Base-by-base conservation (phyloP, 2,888 invertebrate species). In the Mongoloraphidia duomilia region DNA sequence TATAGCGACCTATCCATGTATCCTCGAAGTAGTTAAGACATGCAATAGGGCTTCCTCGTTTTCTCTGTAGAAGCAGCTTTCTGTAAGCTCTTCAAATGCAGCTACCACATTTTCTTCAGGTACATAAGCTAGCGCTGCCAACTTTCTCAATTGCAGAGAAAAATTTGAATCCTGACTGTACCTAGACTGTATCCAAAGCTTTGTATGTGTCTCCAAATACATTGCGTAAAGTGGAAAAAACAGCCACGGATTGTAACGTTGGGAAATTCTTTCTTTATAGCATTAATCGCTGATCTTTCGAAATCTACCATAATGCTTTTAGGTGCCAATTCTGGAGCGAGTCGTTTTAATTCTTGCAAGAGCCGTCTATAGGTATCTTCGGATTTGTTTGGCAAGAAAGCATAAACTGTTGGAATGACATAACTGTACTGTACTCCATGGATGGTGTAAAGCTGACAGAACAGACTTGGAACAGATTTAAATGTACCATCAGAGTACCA, bases 401-500 rank as follows among this genome's bases (percentile, higher is more conserved):
- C 52, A 46, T 53, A 54, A 14, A 55, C 42, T 35, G 54, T 44
- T 14, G 54, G 56, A 34, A 56, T 34, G 8, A 51, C 40, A 38
- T 43, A 42, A 11, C 50, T 49, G 6, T 49, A 37, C 17, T 50
- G 34, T 34, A 52, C 40, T 35, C 51, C 53, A 44, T 58, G 56
- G 17, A 58, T 52, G 12, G 52, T 56, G 13, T 54, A 52, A 9
- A 56, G 41, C 47, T 56, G 55, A 26, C 48, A 13, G 44, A 56
- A 58, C n/a, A 55, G 40, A 9, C 42, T 12, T 36, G 56, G 56
- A 5, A 53, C 51, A n/a, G 53, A 49, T 40, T 51, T 52, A 50
- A 56, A 56, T 34, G 56, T 55, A n/a, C 54, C 55, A 34, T 56
- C 55, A 13, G 46, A 46, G 39, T 50, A 54, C 56, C 53, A 56